Evolutionary conservation across 2,888 invertebrate genomes (phyloP), one percentile per base, ranked within the genome.

Genomic region (Tigriopus californicus): DNA sequence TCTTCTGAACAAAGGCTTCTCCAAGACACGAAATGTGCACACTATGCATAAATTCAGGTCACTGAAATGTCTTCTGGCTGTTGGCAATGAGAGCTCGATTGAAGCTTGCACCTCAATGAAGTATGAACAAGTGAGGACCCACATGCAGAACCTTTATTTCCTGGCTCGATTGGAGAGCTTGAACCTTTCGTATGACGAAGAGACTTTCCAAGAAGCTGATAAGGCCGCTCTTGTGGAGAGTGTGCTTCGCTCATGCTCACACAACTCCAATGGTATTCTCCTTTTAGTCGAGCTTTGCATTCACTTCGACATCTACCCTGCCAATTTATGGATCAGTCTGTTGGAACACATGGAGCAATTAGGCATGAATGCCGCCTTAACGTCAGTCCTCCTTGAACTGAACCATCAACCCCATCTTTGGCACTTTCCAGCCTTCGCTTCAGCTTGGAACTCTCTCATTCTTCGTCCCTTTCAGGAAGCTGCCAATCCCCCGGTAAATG

Each of bases 341-440:
- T 22, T 47, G 20, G 22, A 47, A 47, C 47, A 22, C 18, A 18
- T 47, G 18, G 47, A 20, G 18, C 47, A 47, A 13, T 33, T 33
- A 33, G 20, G 22, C 24, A 20, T 22, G 22, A 20, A 18, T 47
- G 11, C n/a, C 10, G 22, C 20, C 11, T 13, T 47, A 47, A 22
- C 18, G n/a, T 20, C 20, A 1, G 47, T 47, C 24, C 24, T 47
- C 11, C 3, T 47, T 1, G 22, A 22, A 13, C 24, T 47, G 22
- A 47, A 47, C 24, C 47, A 47, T 13, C 47, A 47, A 47, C 47
- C 47, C 47, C 47, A 47, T 47, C 10, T 47, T 47, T 47, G 47
- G 47, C 47, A 47, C 24, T 47, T 47, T 20, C 20, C 18, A 47
- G 22, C 18, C 12, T 47, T 47, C 24, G 18, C n/a, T 10, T 20